Evolutionary conservation across 2,797 vertebrate species (phyloP).

Genomic region (Gymnoscopelus microlampas): DNA sequence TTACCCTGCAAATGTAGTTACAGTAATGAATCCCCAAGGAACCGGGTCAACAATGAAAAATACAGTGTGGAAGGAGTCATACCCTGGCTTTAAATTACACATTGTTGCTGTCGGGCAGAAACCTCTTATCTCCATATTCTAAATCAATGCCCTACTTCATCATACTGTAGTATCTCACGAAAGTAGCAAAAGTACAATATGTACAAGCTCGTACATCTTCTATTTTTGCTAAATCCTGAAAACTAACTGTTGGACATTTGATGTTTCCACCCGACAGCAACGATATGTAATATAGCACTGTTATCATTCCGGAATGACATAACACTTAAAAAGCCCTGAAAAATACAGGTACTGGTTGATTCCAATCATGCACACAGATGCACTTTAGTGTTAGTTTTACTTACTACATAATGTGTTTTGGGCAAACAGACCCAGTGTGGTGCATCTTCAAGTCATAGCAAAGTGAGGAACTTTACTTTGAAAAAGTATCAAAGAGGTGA

Average conservation of each 20-base stretch:
- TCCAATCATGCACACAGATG: constrained; percentile 38
- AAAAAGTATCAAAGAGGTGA: constrained; percentile 71
- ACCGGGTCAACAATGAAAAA: background rate
- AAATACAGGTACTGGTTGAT: constrained; percentile 15
- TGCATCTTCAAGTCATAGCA: constrained; percentile 54
- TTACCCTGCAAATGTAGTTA: too few relatives aligned
- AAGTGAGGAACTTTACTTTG: constrained; percentile 71
- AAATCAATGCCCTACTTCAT: too few relatives aligned
- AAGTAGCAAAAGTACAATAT: too few relatives aligned
- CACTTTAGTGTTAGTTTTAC: constrained; percentile 59
- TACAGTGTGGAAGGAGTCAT: constrained; percentile 16
- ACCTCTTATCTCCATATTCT: too few relatives aligned
- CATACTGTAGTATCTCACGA: too few relatives aligned
- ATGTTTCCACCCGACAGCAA: background rate
- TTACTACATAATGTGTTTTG: constrained; percentile 35
- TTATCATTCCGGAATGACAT: constrained; percentile 26
- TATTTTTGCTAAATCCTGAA: background rate
- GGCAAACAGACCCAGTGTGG: constrained; percentile 62
- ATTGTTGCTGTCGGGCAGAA: too few relatives aligned
- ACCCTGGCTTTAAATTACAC: constrained; percentile 35
- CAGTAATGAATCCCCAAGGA: too few relatives aligned
- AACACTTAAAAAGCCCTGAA: constrained; percentile 12
- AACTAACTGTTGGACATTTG: background rate
- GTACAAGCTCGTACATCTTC: background rate
- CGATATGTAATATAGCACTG: constrained; percentile 44